Evolutionary conservation across 2,113 vertebrate species (phyloP).

Genomic region (Leuciscus idus): DNA sequence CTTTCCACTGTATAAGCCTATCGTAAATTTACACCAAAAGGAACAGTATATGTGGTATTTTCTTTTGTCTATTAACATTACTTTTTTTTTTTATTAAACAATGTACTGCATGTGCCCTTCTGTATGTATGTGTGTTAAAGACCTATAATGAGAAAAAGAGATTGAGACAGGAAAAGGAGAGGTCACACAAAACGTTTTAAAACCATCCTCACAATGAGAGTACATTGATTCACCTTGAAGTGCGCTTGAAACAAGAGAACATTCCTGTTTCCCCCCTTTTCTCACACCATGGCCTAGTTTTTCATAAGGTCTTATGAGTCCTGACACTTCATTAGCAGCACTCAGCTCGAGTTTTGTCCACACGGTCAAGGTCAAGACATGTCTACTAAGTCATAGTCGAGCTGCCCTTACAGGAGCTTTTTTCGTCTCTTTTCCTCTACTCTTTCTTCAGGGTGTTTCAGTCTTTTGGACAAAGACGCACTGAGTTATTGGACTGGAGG

Average conservation of each 20-base stretch:
- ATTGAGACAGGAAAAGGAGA: neutral
- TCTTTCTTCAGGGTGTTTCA: constrained; percentile 36
- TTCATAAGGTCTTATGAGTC: constrained; percentile 62
- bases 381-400: constrained; percentile 59
- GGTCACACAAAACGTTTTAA: constrained; percentile 34
- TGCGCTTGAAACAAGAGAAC: constrained; percentile 31
- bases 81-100: neutral
- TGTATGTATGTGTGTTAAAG: constrained; percentile 20
- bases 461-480: constrained; percentile 5
- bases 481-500: neutral
- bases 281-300: constrained; percentile 66
- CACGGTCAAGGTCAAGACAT: constrained; percentile 67
- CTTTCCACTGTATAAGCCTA: too few species aligned
- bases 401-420: constrained; percentile 46
- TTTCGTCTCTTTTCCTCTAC: constrained; percentile 35
- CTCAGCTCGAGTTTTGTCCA: constrained; percentile 64
- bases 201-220: neutral
- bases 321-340: constrained; percentile 69
- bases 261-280: constrained; percentile 16
- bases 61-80: neutral
- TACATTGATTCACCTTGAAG: constrained; percentile 54
- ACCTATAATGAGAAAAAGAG: neutral
- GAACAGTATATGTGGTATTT: neutral
- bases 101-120: neutral
- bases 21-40: too few species aligned